Conservation (phyloP, 2,888 invertebrate species). For the Fissipunctia ypsillon region DNA sequence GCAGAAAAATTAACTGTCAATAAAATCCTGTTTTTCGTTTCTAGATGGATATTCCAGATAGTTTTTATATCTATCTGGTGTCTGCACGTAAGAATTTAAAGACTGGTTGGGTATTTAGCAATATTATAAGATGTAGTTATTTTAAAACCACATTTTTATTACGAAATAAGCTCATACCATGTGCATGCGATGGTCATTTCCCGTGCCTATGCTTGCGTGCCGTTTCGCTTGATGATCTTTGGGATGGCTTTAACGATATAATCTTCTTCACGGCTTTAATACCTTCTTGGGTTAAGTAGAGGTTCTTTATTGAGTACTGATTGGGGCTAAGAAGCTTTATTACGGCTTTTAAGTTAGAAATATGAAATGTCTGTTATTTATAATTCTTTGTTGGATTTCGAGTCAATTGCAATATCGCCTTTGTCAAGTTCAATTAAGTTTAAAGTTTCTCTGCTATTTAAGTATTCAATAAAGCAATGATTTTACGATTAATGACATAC, state of each 20-base stretch:
- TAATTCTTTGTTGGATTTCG: neutral
- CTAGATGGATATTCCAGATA: slow-evolving; percentile 19
- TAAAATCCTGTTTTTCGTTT: slow-evolving; percentile 40
- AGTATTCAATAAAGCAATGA: neutral
- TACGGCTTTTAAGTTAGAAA: neutral
- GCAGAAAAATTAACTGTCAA: slow-evolving; percentile 27
- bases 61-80: slow-evolving; percentile 17
- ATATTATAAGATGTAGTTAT: slow-evolving; percentile 7
- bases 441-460: neutral
- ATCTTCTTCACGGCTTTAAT: slow-evolving; percentile 55
- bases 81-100: neutral
- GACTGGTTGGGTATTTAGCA: neutral
- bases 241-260: slow-evolving; percentile 35
- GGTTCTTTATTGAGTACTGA: slow-evolving; percentile 37
- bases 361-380: neutral
- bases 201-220: slow-evolving; percentile 56
- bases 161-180: slow-evolving; percentile 26
- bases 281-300: slow-evolving; percentile 28
- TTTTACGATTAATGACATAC: slow-evolving; percentile 14
- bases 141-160: slow-evolving; percentile 17
- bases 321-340: neutral
- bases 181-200: slow-evolving; percentile 44
- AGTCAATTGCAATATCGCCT: neutral
- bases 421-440: neutral
- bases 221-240: slow-evolving; percentile 55